These are phyloP conservation scores for Petaurus breviceps DNA, from an alignment of 2,113 vertebrate genomes.

Conservation along the genomic window DNA sequence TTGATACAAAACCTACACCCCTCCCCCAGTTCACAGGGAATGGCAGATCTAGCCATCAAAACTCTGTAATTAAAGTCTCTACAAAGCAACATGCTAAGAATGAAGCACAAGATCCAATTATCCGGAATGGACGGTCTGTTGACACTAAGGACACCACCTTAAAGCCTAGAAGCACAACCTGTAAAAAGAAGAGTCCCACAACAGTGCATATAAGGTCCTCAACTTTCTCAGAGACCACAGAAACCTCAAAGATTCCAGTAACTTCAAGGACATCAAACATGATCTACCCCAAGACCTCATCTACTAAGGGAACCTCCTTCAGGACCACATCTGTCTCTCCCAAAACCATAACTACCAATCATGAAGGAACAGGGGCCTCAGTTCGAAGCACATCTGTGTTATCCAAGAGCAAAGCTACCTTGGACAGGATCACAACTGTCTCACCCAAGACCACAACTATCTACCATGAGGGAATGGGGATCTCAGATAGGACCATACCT, in stretches of 20 bases:
- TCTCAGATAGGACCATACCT: not conserved
- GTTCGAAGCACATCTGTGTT: too few relatives aligned
- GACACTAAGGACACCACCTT: not conserved
- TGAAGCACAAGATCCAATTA: not conserved
- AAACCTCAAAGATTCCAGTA: too few relatives aligned
- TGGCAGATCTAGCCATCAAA: not conserved
- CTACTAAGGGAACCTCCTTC: not conserved
- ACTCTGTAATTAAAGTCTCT: not conserved
- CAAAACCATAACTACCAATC: too few relatives aligned
- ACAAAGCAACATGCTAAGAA: not conserved
- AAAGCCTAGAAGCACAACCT: not conserved
- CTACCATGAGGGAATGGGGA: not conserved
- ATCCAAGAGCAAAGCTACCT: not conserved
- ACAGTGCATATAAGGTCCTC: too few relatives aligned
- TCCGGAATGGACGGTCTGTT: not conserved
- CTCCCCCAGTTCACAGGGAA: not conserved
- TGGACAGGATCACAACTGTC: not conserved
- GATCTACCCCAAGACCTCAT: not conserved
- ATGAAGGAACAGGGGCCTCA: too few relatives aligned
- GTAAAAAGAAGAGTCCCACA: not conserved
- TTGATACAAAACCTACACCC: not conserved
- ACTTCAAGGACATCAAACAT: too few relatives aligned
- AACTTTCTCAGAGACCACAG: too few relatives aligned
- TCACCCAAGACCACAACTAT: accelerated
- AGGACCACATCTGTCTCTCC: too few relatives aligned